phyloP scores from a whole-genome alignment of 2,797 vertebrate genomes.

The Glossophaga mutica region DNA sequence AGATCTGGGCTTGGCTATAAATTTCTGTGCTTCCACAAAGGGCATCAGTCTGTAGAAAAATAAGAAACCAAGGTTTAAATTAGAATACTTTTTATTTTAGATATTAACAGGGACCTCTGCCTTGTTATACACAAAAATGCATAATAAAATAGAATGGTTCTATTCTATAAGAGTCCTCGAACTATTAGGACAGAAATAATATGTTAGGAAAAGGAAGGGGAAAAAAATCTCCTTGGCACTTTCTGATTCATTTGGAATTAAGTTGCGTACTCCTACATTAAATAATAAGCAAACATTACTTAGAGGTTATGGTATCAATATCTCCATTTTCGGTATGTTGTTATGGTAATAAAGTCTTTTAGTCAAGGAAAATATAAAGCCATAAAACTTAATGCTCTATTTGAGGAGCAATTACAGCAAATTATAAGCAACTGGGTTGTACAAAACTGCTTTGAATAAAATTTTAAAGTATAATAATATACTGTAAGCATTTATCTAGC shows the following conservation, averaged over 20 bases:
- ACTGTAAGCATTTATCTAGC: slow-evolving; percentile 64
- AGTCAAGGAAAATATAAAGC: slow-evolving; percentile 72
- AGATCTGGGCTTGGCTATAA: slow-evolving; percentile 67
- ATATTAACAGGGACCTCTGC: slow-evolving; percentile 6
- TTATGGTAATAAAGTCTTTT: slow-evolving; percentile 68
- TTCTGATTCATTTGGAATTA: slow-evolving; percentile 62
- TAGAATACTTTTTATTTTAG: slow-evolving; percentile 57
- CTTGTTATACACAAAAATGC: slow-evolving; percentile 16
- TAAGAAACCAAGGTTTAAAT: slow-evolving; percentile 66
- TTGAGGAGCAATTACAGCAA: slow-evolving; percentile 80
- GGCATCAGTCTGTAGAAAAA: slow-evolving; percentile 45
- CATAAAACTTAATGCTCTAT: slow-evolving; percentile 78
- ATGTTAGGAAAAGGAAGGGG: neutral
- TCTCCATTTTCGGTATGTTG: slow-evolving; percentile 54
- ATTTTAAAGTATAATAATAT: slow-evolving; percentile 76
- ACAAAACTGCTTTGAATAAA: slow-evolving; percentile 71
- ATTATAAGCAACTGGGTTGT: slow-evolving; percentile 76
- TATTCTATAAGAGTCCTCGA: slow-evolving; percentile 14
- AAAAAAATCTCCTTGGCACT: slow-evolving; percentile 14
- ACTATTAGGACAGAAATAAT: slow-evolving; percentile 49
- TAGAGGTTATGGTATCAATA: slow-evolving; percentile 61
- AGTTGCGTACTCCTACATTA: slow-evolving; percentile 53
- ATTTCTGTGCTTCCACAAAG: slow-evolving; percentile 69
- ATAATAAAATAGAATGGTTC: slow-evolving; percentile 14
- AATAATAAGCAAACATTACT: slow-evolving; percentile 65